Evolutionary conservation across 2,113 vertebrate species (phyloP).

Genomic region (Pelecanoides urinatrix): DNA sequence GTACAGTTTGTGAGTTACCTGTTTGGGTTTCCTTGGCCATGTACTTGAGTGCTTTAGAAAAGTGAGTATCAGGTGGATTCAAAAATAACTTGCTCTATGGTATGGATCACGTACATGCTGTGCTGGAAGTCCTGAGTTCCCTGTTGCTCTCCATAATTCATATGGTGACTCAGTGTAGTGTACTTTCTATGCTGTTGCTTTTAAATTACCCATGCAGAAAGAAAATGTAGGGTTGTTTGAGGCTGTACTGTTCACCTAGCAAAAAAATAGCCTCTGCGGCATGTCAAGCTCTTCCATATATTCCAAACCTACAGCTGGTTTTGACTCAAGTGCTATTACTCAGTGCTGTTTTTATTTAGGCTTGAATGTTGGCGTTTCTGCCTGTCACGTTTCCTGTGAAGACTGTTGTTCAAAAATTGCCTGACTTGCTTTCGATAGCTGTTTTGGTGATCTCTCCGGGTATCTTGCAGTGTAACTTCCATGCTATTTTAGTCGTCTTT

Average conservation of each 20-base stretch:
- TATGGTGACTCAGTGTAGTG: constrained; percentile 12
- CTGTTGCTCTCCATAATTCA: constrained; percentile 50
- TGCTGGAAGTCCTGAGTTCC: neutral
- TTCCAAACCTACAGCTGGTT: neutral
- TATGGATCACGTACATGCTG: neutral
- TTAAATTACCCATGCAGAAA: constrained; percentile 58
- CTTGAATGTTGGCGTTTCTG: neutral
- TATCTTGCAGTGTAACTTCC: neutral
- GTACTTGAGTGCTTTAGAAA: neutral
- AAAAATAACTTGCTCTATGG: neutral
- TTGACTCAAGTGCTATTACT: neutral
- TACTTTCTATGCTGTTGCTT: constrained; percentile 48
- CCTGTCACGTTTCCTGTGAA: neutral
- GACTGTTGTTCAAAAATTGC: neutral
- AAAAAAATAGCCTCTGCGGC: neutral
- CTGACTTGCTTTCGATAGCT: neutral
- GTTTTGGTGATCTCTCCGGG: neutral
- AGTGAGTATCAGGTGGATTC: neutral
- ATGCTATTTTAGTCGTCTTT: neutral
- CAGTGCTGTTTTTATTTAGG: neutral
- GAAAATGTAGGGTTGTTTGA: constrained; percentile 26
- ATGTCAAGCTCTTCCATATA: neutral
- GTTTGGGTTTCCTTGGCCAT: neutral
- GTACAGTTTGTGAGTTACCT: neutral
- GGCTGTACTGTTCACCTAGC: neutral